These are phyloP conservation scores for Cherax quadricarinatus DNA, from an alignment of 1,140 invertebrate species.

Conservation along the genomic window DNA sequence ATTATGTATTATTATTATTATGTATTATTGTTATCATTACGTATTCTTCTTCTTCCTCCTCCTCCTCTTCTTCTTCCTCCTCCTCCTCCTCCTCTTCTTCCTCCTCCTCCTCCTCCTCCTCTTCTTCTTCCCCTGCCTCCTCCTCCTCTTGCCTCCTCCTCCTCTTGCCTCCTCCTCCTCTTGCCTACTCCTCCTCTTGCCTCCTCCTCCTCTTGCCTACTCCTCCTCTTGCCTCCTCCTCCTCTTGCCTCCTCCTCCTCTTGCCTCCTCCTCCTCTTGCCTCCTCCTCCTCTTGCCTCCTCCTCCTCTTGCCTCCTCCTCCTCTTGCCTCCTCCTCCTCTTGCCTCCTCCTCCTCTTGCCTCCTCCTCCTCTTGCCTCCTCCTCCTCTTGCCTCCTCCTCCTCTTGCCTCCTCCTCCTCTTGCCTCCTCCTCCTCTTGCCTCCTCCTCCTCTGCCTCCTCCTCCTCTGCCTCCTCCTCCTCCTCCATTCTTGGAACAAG, in stretches of 20 bases:
- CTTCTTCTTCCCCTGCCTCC: not conserved
- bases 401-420: not conserved
- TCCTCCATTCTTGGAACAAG: too few species aligned
- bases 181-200: too few species aligned
- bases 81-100: slow-evolving; percentile 3
- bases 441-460: too few species aligned
- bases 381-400: not conserved
- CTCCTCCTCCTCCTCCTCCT: not conserved
- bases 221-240: not conserved
- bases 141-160: not conserved
- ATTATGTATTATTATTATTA: too few species aligned
- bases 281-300: not conserved
- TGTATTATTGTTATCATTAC: too few species aligned
- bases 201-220: too few species aligned
- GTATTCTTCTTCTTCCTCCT: too few species aligned
- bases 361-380: not conserved
- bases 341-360: too few species aligned
- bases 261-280: not conserved
- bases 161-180: not conserved
- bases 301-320: too few species aligned
- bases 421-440: too few species aligned
- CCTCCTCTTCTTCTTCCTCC: not conserved
- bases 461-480: too few species aligned
- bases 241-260: not conserved
- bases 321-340: too few species aligned